A percentile compares a stretch with the other conserved stretches of the same genome.
Conservation (phyloP, 2,888 invertebrate genomes). For the Chironomus riparius region DNA sequence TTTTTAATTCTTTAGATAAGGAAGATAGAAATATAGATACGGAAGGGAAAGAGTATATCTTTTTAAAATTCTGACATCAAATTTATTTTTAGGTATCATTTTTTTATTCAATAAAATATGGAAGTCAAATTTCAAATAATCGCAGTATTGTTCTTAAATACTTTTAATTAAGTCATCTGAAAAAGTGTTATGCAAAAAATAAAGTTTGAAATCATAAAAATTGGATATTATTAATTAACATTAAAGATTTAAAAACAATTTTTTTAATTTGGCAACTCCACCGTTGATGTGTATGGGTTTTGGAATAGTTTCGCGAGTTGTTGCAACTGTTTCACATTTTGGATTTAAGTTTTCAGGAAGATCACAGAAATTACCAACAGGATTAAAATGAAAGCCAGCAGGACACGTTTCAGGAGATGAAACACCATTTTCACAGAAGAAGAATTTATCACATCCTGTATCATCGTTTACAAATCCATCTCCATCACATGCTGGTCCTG, state of each 20-base stretch:
- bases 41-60: too few species aligned
- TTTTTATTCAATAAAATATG: too few species aligned
- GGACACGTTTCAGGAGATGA: not conserved
- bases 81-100: too few species aligned
- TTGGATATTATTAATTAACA: too few species aligned
- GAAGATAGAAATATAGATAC: too few species aligned
- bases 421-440: not conserved
- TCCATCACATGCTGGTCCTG: not conserved
- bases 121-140: too few species aligned
- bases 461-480: not conserved
- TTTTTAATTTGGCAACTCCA: not conserved
- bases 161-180: too few species aligned
- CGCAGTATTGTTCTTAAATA: too few species aligned
- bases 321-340: not conserved
- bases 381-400: not conserved
- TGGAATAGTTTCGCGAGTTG: not conserved
- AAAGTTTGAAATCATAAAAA: too few species aligned
- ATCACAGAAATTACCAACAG: not conserved
- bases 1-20: too few species aligned
- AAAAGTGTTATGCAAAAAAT: too few species aligned
- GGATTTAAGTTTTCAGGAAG: not conserved
- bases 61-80: too few species aligned
- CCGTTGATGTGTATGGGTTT: not conserved
- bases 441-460: not conserved
- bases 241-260: not conserved